These are phyloP conservation scores for Mya arenaria DNA, from an alignment of 1,140 invertebrate species.

Conservation along the genomic window DNA sequence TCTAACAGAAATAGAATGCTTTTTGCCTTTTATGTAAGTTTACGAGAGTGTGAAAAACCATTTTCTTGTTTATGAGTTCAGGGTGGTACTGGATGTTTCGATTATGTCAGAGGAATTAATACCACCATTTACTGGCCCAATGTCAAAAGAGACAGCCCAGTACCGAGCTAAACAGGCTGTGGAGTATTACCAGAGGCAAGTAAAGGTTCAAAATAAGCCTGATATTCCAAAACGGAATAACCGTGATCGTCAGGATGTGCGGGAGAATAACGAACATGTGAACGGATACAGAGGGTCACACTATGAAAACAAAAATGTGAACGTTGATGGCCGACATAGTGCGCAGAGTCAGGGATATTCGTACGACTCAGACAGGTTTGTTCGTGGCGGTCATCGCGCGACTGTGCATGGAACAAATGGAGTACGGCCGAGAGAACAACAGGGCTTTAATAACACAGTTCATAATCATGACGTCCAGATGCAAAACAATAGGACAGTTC, in stretches of 20 bases:
- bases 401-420: conserved; percentile 63
- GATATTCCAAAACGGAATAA: conserved; percentile 31
- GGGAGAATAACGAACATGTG: conserved; percentile 27
- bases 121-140: conserved; percentile 53
- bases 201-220: conserved; percentile 51
- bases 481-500: conserved; percentile 50
- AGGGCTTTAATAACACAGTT: conserved; percentile 41
- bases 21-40: too few species aligned
- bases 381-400: conserved; percentile 62
- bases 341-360: conserved; percentile 5
- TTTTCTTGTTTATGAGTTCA: too few species aligned
- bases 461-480: conserved; percentile 24
- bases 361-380: conserved; percentile 25
- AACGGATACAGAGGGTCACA: conserved; percentile 31
- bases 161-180: conserved; percentile 73
- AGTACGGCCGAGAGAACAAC: conserved; percentile 17
- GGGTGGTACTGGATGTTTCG: too few species aligned
- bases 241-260: conserved; percentile 20
- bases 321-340: conserved; percentile 48
- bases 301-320: conserved; percentile 35
- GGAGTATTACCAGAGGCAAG: conserved; percentile 73
- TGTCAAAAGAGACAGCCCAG: conserved; percentile 68
- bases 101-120: conserved; percentile 57
- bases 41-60: too few species aligned
- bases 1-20: too few species aligned